These are phyloP conservation scores for Protobothrops mucrosquamatus DNA, from an alignment of 2,113 vertebrate genomes.

Conservation along the genomic window DNA sequence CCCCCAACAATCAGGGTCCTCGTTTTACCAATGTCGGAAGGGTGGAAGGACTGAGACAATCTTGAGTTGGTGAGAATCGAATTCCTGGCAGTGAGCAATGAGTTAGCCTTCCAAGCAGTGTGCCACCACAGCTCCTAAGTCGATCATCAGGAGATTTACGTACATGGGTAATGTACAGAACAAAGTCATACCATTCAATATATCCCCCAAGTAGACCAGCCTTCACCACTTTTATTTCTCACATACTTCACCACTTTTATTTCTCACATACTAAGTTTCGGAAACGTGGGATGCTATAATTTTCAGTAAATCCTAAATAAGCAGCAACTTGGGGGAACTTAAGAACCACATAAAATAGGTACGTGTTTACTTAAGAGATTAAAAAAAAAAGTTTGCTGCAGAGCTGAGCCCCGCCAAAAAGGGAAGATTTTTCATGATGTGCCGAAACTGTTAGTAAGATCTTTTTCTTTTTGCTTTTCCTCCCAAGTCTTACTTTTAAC, in stretches of 20 bases:
- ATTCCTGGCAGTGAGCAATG: background rate
- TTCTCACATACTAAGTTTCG: background rate
- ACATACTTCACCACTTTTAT: background rate
- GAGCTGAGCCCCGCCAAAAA: constrained; percentile 65
- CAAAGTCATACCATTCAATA: background rate
- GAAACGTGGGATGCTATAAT: constrained; percentile 5
- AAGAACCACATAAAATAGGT: constrained; percentile 43
- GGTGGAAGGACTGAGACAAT: background rate
- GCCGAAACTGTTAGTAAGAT: constrained; percentile 75
- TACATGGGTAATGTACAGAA: background rate
- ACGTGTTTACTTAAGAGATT: constrained; percentile 64
- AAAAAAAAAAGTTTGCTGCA: constrained; percentile 59
- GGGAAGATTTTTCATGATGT: constrained; percentile 69
- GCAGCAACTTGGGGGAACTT: constrained; percentile 16
- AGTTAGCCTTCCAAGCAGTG: background rate
- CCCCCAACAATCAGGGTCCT: background rate
- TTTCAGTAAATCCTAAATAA: constrained; percentile 11
- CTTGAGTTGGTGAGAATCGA: background rate
- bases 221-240: background rate
- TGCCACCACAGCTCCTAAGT: background rate
- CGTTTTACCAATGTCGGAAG: background rate
- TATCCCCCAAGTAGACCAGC: background rate
- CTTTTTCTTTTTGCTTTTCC: constrained; percentile 55
- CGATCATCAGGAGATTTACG: background rate
- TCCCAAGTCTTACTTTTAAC: constrained; percentile 77